Conservation (phyloP, 2,888 invertebrate species). For the Pantelozetes paolii region DNA sequence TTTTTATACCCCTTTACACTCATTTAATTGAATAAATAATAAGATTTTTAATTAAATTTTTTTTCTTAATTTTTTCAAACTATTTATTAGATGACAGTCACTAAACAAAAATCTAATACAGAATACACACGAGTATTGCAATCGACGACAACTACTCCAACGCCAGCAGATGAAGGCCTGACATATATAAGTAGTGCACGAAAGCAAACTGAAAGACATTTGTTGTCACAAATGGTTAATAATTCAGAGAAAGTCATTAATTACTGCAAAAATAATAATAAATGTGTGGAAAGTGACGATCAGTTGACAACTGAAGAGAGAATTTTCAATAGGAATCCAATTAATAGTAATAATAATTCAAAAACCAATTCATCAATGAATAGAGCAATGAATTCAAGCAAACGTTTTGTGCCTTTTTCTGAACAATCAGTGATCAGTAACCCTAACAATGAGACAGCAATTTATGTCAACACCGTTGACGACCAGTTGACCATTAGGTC, state of each 20-base stretch:
- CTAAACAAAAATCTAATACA: conserved; percentile 13
- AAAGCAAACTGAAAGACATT: not conserved
- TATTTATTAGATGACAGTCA: conserved; percentile 20
- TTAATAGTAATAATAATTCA: not conserved
- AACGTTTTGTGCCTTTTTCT: not conserved
- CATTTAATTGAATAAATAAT: not conserved
- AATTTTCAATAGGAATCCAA: not conserved
- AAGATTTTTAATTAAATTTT: not conserved
- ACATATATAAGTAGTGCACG: not conserved
- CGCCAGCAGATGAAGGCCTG: not conserved
- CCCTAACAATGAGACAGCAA: not conserved
- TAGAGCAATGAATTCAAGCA: not conserved
- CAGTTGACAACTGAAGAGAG: not conserved
- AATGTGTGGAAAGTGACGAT: not conserved
- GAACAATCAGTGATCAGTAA: not conserved
- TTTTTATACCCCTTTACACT: too few relatives aligned
- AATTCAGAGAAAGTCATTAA: not conserved
- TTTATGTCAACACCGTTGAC: not conserved
- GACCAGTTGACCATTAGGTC: not conserved
- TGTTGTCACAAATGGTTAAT: not conserved
- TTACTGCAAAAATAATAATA: not conserved
- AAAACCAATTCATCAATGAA: not conserved
- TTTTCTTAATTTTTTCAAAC: not conserved
- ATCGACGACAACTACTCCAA: not conserved
- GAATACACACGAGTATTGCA: conserved; percentile 10